A percentile compares a stretch with the other conserved stretches of the same genome.
Evolutionary conservation across 2,113 vertebrate genomes (phyloP).

Genomic region (Hemichromis elongatus): DNA sequence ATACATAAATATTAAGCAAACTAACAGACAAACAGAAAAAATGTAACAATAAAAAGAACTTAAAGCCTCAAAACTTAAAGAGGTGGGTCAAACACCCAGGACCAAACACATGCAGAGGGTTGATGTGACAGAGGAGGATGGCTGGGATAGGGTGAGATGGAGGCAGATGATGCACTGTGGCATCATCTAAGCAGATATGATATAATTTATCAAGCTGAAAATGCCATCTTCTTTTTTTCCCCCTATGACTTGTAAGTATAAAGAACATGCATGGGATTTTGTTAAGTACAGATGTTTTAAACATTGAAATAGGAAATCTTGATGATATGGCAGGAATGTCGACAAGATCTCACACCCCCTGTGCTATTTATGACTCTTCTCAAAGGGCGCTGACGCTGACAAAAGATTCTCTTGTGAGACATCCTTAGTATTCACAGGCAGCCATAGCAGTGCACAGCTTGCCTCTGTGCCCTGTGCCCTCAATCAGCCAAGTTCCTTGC

Average conservation of each 20-base stretch:
- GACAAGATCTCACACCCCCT: not conserved
- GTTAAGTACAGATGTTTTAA: not conserved
- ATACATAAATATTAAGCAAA: not conserved
- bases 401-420: slow-evolving; percentile 41
- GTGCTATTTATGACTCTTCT: slow-evolving; percentile 31
- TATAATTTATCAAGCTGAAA: too few species aligned
- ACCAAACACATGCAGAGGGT: not conserved
- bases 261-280: not conserved
- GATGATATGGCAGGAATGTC: not conserved
- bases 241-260: too few species aligned
- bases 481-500: slow-evolving; percentile 55
- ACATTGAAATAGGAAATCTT: not conserved
- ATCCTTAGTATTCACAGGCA: slow-evolving; percentile 46
- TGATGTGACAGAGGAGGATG: not conserved
- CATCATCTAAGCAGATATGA: too few species aligned
- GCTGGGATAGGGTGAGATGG: not conserved
- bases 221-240: too few species aligned
- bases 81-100: not conserved
- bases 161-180: not conserved
- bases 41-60: not conserved
- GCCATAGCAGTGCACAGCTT: not conserved
- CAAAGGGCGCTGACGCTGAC: slow-evolving; percentile 19
- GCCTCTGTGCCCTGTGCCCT: slow-evolving; percentile 40
- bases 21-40: not conserved
- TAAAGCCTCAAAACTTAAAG: not conserved